Percentiles rank a stretch among this genome's conserved stretches.
These are phyloP conservation scores for Salvelinus sp. DNA, from an alignment of 2,113 vertebrate species.

Conservation along the genomic window DNA sequence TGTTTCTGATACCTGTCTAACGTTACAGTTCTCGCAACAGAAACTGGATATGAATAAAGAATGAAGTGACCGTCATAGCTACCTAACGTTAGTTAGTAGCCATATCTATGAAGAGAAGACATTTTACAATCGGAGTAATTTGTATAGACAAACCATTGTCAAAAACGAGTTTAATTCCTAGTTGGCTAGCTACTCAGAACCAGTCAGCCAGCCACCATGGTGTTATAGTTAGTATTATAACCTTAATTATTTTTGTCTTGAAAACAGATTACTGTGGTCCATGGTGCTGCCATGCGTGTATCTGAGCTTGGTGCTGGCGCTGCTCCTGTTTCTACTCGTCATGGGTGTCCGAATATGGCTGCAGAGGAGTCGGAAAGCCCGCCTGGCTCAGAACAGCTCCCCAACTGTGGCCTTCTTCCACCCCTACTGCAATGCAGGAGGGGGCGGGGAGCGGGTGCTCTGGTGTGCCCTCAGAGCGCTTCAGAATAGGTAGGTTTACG, in stretches of 20 bases:
- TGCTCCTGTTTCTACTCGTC: conserved; percentile 72
- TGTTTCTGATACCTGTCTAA: background rate
- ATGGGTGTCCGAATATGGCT: conserved; percentile 76
- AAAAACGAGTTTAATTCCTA: too few relatives aligned
- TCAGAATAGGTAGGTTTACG: conserved; percentile 79
- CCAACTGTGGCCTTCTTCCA: conserved; percentile 89
- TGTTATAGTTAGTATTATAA: too few relatives aligned
- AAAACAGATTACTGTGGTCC: conserved; percentile 81
- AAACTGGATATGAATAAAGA: too few relatives aligned
- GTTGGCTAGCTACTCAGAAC: too few relatives aligned
- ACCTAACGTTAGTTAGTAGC: background rate
- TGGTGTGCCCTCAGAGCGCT: conserved; percentile 89
- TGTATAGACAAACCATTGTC: too few relatives aligned
- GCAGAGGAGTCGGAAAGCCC: conserved; percentile 69
- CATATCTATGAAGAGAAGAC: too few relatives aligned
- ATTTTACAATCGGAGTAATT: too few relatives aligned
- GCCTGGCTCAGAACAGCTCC: conserved; percentile 60
- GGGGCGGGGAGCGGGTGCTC: conserved; percentile 91
- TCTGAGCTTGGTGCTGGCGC: conserved; percentile 75
- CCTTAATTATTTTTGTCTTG: too few relatives aligned
- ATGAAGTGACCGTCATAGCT: background rate
- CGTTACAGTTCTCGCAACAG: too few relatives aligned
- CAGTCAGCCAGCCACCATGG: too few relatives aligned
- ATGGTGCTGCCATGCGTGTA: conserved; percentile 82
- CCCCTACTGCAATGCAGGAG: conserved; percentile 92